Evolutionary conservation across 1,140 invertebrate species (phyloP), one percentile per base, ranked within the genome.

Genomic region (Mactra quadrangularis): DNA sequence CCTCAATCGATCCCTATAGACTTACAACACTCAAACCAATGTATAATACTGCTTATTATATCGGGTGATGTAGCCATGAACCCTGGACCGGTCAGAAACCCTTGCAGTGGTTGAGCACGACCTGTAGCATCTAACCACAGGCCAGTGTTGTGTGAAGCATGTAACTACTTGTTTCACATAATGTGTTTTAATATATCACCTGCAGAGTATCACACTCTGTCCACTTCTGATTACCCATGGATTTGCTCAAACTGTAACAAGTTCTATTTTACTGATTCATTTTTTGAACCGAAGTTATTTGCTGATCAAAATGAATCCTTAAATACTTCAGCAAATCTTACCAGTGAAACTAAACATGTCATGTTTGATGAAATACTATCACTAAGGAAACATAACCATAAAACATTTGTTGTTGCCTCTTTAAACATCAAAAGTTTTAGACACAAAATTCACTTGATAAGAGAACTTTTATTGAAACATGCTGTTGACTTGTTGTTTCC

Each of bases 31-130:
- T 45, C 13, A 17, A 15, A 41, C 19, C 6, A 6, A 45, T 68
- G 33, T 22, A n/a, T 70, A 0, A 2, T 79, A 17, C 9, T 31
- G 6, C 47, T 79, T 41, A 29, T 33, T 9, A 15, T 79, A 13
- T 79, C 62, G 1, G 76, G 76, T 2, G 64, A 79, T 47, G 38
- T 70, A 3, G 47, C 64, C 19, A n/a, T 41, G 31, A 79, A 79
- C 62, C 76, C 64, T 9, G 76, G 76, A 38, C 76, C 62, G 1
- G 38, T 68, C 25, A 53, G 31, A 68, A 52, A 19, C 35, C 45
- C 76, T 0, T 78, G 76, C 55, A 31, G 60, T 7, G 15, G 17
- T 15, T 79, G 64, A 22, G n/a, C 9, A 22, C 53, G 31, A 52
- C 45, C 60, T 17, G 76, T 70, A 19, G 62, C 31, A 0, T 38